Conservation (phyloP, 92 coral and sea anemone genomes). For the Palythoa grandiflora region DNA sequence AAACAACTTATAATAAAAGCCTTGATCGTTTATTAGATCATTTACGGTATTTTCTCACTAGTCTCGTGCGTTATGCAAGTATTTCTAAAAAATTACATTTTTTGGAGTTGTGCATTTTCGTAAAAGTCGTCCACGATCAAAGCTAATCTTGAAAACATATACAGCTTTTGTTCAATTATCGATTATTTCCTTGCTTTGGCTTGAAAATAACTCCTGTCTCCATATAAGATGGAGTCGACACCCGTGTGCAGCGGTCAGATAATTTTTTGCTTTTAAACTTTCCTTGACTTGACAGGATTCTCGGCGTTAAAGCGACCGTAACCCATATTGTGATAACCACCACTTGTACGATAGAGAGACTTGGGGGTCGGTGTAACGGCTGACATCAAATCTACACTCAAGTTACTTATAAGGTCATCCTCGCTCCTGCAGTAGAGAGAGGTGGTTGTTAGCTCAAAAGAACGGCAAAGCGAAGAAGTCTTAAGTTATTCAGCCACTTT, state of each 20-base stretch:
- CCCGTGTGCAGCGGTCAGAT: not conserved
- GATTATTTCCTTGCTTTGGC: not conserved
- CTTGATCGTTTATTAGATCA: too few species aligned
- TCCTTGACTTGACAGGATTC: slow-evolving; percentile 88
- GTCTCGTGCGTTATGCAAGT: not conserved
- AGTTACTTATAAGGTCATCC: slow-evolving; percentile 77
- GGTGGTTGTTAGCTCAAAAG: too few species aligned
- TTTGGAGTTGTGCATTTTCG: not conserved
- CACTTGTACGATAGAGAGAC: slow-evolving; percentile 96
- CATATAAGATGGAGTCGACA: not conserved
- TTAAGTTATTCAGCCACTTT: too few species aligned
- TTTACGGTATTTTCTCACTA: not conserved
- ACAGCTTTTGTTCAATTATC: not conserved
- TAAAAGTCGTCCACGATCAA: not conserved
- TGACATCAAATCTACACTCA: slow-evolving; percentile 92
- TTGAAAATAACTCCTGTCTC: not conserved
- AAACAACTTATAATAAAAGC: too few species aligned
- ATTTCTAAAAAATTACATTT: not conserved
- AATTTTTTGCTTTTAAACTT: slow-evolving; percentile 41
- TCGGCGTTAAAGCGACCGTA: slow-evolving; percentile 92
- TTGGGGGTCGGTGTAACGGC: slow-evolving; percentile 99
- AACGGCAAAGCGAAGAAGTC: too few species aligned
- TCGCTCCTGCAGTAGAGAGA: slow-evolving; percentile 70
- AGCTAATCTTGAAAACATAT: not conserved
- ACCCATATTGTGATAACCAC: slow-evolving; percentile 86